phyloP scores from a whole-genome alignment of 2,888 invertebrate genomes.

The Eretmocerus hayati region DNA sequence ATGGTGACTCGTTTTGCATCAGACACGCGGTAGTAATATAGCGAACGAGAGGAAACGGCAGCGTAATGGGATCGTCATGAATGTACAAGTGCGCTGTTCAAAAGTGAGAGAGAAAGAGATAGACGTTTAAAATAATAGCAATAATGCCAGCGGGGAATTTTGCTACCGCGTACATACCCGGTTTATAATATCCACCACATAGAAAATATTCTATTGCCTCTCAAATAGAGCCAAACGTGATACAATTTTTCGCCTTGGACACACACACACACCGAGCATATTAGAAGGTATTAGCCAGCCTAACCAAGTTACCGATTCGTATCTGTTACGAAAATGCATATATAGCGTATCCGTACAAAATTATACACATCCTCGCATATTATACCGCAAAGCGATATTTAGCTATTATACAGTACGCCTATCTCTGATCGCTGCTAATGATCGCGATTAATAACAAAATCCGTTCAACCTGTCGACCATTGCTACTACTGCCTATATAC shows the following conservation, averaged over 20 bases:
- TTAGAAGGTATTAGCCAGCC: neutral
- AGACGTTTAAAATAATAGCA: slow-evolving; percentile 18
- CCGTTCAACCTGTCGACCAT: too few relatives aligned
- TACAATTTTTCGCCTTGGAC: slow-evolving; percentile 9
- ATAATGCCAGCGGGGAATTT: slow-evolving; percentile 10
- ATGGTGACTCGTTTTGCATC: too few relatives aligned
- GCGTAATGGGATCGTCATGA: neutral
- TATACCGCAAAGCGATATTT: too few relatives aligned
- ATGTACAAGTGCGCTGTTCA: neutral
- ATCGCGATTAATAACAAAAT: too few relatives aligned
- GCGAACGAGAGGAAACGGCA: neutral
- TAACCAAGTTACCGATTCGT: neutral
- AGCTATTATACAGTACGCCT: too few relatives aligned
- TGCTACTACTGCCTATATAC: too few relatives aligned
- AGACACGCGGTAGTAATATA: too few relatives aligned
- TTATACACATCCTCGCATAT: too few relatives aligned
- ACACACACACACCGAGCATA: neutral
- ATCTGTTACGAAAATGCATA: too few relatives aligned
- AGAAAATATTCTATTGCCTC: slow-evolving; percentile 16
- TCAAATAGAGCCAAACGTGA: slow-evolving; percentile 8
- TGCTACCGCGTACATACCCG: slow-evolving; percentile 9
- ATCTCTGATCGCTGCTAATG: too few relatives aligned
- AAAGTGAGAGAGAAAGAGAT: too few relatives aligned
- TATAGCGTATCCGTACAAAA: too few relatives aligned
- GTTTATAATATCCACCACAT: neutral